Evolutionary conservation across 2,797 vertebrate species (phyloP), one percentile per base, ranked within the genome.

Genomic region (Dendrocincla tyrannina): DNA sequence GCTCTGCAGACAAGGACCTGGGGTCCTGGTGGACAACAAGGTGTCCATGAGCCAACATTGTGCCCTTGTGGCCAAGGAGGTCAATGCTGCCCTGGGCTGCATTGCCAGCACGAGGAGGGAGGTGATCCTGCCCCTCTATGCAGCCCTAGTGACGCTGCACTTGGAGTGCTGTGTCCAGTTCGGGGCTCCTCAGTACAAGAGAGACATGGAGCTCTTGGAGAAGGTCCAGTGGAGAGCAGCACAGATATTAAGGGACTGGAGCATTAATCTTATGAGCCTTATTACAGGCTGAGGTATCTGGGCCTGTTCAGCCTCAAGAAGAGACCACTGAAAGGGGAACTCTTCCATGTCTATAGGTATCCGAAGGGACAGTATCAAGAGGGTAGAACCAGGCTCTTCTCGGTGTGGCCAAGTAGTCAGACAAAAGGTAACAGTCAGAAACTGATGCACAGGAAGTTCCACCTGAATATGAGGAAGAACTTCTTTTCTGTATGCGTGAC

Each of bases 21-120:
- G 27, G 23, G 5, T 75, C 41, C 62, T 32, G 17, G 25, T 62
- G 55, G 59, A 6, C 41, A 60, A 24, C 15, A 42, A 62, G 22
- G 22, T 62, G 41, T 28, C 10, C 32, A 8, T 37, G 63, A n/a
- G 27, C 35, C 42, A 24, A 22, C 25, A 47, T 27, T 7, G 23
- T 59, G 7, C 7, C 19, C 23, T 44, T 56, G 8, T 25, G 37
- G 42, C 32, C 27, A 42, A 62, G 27, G 14, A 47, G 18, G 15
- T 6, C 23, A 24, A 1, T 11, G 23, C 1, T 12, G 14, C 49
- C 49, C 63, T 28, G 42, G 18, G 13, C 3, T 12, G 39, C 13
- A 8, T 14, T 1, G 0, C 4, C 27, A 69, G 13, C 8, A 28
- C 3, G 3, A 49, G 1, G 0, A 50, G 49, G 35, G 53, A 49